These are phyloP conservation scores for Zeugodacus cucurbitae DNA, from an alignment of 1,140 invertebrate species.

Conservation along the genomic window DNA sequence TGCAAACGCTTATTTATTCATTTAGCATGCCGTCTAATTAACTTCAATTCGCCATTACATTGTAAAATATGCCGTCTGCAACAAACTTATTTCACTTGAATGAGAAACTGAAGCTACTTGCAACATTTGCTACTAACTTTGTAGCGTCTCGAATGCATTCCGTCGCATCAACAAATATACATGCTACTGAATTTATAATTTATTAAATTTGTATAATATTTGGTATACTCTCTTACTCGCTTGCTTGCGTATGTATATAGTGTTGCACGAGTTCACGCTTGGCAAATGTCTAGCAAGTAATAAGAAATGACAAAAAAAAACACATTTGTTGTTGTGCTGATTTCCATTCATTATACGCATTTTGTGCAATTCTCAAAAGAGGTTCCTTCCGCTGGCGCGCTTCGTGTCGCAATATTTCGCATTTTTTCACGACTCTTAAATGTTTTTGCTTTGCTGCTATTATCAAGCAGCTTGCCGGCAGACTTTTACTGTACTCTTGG, in stretches of 20 bases:
- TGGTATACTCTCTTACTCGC: too few species aligned
- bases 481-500: background rate
- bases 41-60: background rate
- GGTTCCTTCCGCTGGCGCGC: background rate
- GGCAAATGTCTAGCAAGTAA: too few species aligned
- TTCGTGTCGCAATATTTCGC: background rate
- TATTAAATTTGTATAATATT: background rate
- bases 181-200: background rate
- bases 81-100: background rate
- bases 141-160: background rate
- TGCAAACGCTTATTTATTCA: background rate
- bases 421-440: background rate
- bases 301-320: background rate
- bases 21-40: slow-evolving; percentile 7
- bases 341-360: background rate
- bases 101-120: background rate
- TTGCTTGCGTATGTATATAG: too few species aligned
- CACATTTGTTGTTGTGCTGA: background rate
- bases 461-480: background rate
- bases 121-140: background rate
- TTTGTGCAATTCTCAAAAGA: background rate
- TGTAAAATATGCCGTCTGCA: background rate
- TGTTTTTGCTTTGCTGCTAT: background rate
- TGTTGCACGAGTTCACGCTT: too few species aligned
- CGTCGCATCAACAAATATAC: background rate